A percentile compares a stretch with the other conserved stretches of the same genome.
Conservation (phyloP, 2,888 invertebrate genomes). For the Ormyrus thymus region DNA sequence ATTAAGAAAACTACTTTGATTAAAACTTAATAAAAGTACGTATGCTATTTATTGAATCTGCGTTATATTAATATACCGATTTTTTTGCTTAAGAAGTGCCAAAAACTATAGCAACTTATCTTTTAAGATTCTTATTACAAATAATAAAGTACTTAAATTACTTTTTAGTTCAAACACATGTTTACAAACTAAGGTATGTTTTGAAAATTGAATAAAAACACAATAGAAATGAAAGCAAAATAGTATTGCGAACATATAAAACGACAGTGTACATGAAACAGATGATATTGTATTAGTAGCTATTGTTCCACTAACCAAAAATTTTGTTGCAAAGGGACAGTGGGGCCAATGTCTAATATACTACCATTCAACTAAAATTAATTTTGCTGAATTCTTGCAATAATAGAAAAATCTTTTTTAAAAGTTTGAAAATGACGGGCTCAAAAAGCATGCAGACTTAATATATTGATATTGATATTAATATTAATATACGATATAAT, state of each 20-base stretch:
- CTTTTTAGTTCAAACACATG: not conserved
- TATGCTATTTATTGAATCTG: conserved; percentile 25
- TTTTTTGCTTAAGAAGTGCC: conserved; percentile 38
- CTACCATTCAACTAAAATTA: too few relatives aligned
- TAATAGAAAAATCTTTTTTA: too few relatives aligned
- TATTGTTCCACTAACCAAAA: too few relatives aligned
- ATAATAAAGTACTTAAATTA: conserved; percentile 12
- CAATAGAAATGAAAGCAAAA: not conserved
- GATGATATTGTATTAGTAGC: too few relatives aligned
- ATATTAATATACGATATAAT: too few relatives aligned
- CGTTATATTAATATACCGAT: conserved; percentile 7
- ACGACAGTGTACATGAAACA: too few relatives aligned
- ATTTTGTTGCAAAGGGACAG: too few relatives aligned
- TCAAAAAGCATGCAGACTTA: too few relatives aligned
- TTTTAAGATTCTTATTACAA: not conserved
- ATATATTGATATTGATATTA: too few relatives aligned
- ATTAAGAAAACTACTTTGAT: not conserved
- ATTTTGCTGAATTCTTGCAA: too few relatives aligned
- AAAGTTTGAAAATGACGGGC: too few relatives aligned
- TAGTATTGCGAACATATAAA: not conserved
- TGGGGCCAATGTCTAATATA: too few relatives aligned
- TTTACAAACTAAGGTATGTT: not conserved
- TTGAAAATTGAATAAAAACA: not conserved
- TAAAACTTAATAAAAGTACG: not conserved
- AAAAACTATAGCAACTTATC: conserved; percentile 17